Evolutionary conservation across 2,797 vertebrate genomes (phyloP), one percentile per base, ranked within the genome.

Genomic region (Squalus acanthias): DNA sequence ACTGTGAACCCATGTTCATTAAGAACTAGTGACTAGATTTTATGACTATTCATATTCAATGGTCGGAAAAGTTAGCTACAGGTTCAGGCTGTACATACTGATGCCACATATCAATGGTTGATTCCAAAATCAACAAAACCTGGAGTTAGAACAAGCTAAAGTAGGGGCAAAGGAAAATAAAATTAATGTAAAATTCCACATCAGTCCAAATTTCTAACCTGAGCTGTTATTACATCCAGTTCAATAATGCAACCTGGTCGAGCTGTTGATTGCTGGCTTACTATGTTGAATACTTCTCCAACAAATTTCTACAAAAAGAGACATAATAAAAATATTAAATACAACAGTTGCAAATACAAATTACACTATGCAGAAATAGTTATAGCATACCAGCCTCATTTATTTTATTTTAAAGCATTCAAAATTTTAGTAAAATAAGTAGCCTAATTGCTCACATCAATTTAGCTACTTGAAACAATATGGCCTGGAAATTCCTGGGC

Each of bases 191-290:
- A 22, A 96, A 96, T 97, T 96, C 97, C 0, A 20, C 65, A 96
- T 96, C 3, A 57, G 29, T 50, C 67, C 88, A 91, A 65, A 96
- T 92, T 96, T 96, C 97, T 98, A 98, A 99, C 99, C 98, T 99
- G 99, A 97, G 99, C 98, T 96, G 99, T 99, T 97, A 99, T 99
- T 97, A 97, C 98, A 96, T 99, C 99, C 0, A 99, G 97, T 97
- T 99, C 99, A 96, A 99, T 99, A 97, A 99, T 99, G 96, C 99
- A 99, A 96, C 99, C 99, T 50, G 99, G 99, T 96, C 99, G 98
- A 97, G 99, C 99, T 96, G 99, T 99, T 96, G 99, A 99, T 97
- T 99, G 99, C 97, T 99, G 99, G 97, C 99, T 99, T 97, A 99
- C 99, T 93, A 99, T 99, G 97, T 99, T 99, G 97, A 99, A 99